A percentile compares a stretch with the other conserved stretches of the same genome.
phyloP scores from a whole-genome alignment of 2,113 vertebrate species.

The Pheucticus melanocephalus region DNA sequence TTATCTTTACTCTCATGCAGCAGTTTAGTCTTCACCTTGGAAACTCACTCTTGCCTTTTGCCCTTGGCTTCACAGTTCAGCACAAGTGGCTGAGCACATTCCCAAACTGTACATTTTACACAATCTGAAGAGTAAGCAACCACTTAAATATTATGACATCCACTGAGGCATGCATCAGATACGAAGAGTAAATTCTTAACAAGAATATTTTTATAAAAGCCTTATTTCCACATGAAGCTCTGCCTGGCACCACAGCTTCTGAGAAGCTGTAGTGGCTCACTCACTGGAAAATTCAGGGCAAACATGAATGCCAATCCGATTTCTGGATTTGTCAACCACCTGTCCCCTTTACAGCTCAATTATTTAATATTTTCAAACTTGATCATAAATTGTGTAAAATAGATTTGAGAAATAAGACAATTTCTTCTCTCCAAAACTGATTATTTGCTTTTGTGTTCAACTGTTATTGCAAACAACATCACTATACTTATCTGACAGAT shows the following conservation, averaged over 20 bases:
- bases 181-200: slow-evolving; percentile 21
- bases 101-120: neutral
- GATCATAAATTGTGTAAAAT: neutral
- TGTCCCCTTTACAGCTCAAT: neutral
- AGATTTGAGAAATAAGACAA: neutral
- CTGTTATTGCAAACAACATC: neutral
- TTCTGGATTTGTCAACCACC: neutral
- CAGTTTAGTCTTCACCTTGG: neutral
- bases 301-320: neutral
- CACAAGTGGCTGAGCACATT: neutral
- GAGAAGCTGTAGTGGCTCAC: neutral
- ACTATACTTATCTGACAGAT: neutral
- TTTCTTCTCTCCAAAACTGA: neutral
- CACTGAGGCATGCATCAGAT: neutral
- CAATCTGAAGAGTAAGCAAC: neutral
- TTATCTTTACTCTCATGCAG: neutral
- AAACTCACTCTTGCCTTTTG: neutral
- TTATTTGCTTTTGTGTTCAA: neutral
- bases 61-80: slow-evolving; percentile 1
- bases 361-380: neutral
- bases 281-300: neutral
- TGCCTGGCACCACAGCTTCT: neutral
- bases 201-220: neutral
- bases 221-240: neutral
- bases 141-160: slow-evolving; percentile 13